Evolutionary conservation across 2,888 invertebrate species (phyloP).

Genomic region (Torymus aiolomorphi): DNA sequence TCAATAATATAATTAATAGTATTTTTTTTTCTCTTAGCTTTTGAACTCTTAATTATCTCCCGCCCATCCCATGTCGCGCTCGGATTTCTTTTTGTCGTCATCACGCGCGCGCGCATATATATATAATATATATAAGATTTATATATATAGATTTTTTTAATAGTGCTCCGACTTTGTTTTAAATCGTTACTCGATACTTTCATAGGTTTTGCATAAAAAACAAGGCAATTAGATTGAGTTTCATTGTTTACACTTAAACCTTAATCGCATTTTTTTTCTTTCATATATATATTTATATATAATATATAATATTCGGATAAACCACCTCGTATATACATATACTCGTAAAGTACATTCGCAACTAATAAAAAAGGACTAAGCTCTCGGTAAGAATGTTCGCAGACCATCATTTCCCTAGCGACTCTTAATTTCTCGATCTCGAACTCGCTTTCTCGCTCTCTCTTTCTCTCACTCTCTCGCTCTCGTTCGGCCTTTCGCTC

Average conservation of each 20-base stretch:
- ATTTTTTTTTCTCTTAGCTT: slow-evolving; percentile 63
- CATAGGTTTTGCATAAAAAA: slow-evolving; percentile 74
- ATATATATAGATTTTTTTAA: slow-evolving; percentile 63
- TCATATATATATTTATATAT: slow-evolving; percentile 59
- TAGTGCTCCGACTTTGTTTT: slow-evolving; percentile 67
- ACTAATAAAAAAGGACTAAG: slow-evolving; percentile 72
- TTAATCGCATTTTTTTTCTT: slow-evolving; percentile 64
- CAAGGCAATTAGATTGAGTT: slow-evolving; percentile 75
- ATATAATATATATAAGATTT: slow-evolving; percentile 62
- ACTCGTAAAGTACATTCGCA: slow-evolving; percentile 67
- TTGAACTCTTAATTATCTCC: slow-evolving; percentile 68
- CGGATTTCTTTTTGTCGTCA: slow-evolving; percentile 61
- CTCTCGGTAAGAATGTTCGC: slow-evolving; percentile 62
- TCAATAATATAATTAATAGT: slow-evolving; percentile 59
- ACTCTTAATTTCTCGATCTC: slow-evolving; percentile 11
- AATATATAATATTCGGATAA: slow-evolving; percentile 65
- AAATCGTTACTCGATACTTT: slow-evolving; percentile 72
- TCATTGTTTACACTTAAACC: slow-evolving; percentile 69
- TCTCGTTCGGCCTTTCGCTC: slow-evolving; percentile 25
- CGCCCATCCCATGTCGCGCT: slow-evolving; percentile 59
- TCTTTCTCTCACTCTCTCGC: slow-evolving; percentile 9
- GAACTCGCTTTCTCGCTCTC: background rate
- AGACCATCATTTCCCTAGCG: slow-evolving; percentile 33
- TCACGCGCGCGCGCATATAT: slow-evolving; percentile 59
- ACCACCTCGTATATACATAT: slow-evolving; percentile 69